A percentile compares a stretch with the other conserved stretches of the same genome.
These are phyloP conservation scores for Catocala sponsa DNA, from an alignment of 2,888 invertebrate species.

Conservation along the genomic window DNA sequence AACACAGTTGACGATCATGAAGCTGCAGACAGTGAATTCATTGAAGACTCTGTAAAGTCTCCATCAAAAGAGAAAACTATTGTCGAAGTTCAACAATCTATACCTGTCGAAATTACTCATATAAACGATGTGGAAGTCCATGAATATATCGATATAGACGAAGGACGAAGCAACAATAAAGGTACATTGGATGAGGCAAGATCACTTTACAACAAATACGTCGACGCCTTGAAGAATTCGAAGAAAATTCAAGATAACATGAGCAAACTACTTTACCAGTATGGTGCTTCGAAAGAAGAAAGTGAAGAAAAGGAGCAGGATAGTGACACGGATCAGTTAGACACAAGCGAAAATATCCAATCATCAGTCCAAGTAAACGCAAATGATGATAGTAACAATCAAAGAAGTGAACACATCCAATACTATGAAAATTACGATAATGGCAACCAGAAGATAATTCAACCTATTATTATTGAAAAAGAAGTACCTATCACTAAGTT, in stretches of 20 bases:
- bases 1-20: conserved; percentile 77
- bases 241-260: conserved; percentile 72
- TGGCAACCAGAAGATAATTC: conserved; percentile 73
- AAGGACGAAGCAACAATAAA: conserved; percentile 73
- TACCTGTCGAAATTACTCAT: conserved; percentile 86
- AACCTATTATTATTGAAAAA: conserved; percentile 82
- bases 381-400: conserved; percentile 56
- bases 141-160: conserved; percentile 79
- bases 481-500: conserved; percentile 82
- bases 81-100: conserved; percentile 90
- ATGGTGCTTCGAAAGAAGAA: conserved; percentile 72
- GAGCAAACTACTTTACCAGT: conserved; percentile 64
- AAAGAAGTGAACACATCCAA: conserved; percentile 64
- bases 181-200: conserved; percentile 65
- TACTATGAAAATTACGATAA: conserved; percentile 62
- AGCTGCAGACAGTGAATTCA: conserved; percentile 75
- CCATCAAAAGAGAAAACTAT: conserved; percentile 82
- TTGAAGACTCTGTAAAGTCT: conserved; percentile 71
- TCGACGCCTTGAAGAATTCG: conserved; percentile 73
- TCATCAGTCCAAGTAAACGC: conserved; percentile 68
- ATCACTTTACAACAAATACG: conserved; percentile 71
- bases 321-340: conserved; percentile 64
- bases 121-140: conserved; percentile 83
- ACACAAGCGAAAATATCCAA: conserved; percentile 72
- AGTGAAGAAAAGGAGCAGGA: conserved; percentile 56